These are phyloP conservation scores for Agrochola macilenta DNA, from an alignment of 2,888 invertebrate genomes.

Conservation along the genomic window DNA sequence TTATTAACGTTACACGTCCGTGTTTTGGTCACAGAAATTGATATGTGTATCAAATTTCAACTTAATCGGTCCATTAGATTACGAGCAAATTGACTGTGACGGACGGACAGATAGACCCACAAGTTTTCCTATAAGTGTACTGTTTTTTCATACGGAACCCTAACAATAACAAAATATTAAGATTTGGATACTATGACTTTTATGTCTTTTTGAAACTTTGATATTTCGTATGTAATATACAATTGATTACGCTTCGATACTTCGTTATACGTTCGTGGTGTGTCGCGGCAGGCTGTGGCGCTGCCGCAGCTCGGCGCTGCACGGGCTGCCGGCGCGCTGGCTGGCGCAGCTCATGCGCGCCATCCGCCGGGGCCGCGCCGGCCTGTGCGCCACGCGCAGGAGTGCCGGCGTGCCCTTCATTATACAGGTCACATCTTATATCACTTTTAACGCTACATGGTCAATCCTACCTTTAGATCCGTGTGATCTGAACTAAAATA, in stretches of 20 bases:
- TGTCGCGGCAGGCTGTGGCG: slow-evolving; percentile 86
- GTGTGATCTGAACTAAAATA: background rate
- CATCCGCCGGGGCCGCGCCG: slow-evolving; percentile 74
- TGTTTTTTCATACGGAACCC: too few relatives aligned
- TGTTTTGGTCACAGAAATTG: too few relatives aligned
- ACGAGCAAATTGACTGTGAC: too few relatives aligned
- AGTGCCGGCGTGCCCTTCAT: slow-evolving; percentile 99
- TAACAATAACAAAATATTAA: background rate
- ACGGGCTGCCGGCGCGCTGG: slow-evolving; percentile 92
- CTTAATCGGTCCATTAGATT: too few relatives aligned
- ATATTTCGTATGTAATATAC: background rate
- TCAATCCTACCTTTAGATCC: background rate
- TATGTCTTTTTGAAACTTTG: background rate
- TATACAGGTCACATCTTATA: slow-evolving; percentile 89
- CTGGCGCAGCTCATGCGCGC: slow-evolving; percentile 90
- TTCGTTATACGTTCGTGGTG: background rate
- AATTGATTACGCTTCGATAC: background rate
- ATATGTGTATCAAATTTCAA: too few relatives aligned
- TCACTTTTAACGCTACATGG: background rate
- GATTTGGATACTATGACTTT: background rate
- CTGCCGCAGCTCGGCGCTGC: slow-evolving; percentile 83
- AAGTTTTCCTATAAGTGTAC: too few relatives aligned
- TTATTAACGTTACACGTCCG: too few relatives aligned
- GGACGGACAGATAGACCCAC: too few relatives aligned
- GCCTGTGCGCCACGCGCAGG: slow-evolving; percentile 93